Evolutionary conservation across 2,888 invertebrate species (phyloP), one percentile per base, ranked within the genome.

Genomic region (Caenorhabditis sp.): DNA sequence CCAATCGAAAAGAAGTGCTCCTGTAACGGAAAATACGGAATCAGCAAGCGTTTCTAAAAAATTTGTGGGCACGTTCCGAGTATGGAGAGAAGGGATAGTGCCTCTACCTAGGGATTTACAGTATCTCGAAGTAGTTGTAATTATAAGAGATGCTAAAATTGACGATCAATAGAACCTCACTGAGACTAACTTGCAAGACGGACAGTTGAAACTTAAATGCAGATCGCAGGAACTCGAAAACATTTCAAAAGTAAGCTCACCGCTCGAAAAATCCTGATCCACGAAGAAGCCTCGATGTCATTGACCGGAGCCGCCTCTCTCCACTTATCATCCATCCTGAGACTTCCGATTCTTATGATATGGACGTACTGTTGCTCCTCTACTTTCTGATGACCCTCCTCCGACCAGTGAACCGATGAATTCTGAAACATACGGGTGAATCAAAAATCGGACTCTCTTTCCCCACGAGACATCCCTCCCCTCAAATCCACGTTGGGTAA

Each of bases 181-280:
- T n/a, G n/a, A n/a, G n/a, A n/a, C n/a, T n/a, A n/a, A n/a, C n/a
- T n/a, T n/a, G n/a, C n/a, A n/a, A n/a, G n/a, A n/a, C n/a, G n/a
- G n/a, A n/a, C 31, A 6, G 31, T 35, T 35, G 31, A 35, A 35
- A n/a, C n/a, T n/a, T n/a, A n/a, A n/a, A n/a, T n/a, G n/a, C n/a
- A n/a, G n/a, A n/a, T n/a, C n/a, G n/a, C n/a, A n/a, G n/a, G n/a
- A n/a, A n/a, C n/a, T n/a, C n/a, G n/a, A n/a, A n/a, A n/a, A n/a
- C n/a, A n/a, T n/a, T n/a, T 38, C 8, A 10, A 63, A 54, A 12
- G n/a, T n/a, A n/a, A 58, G 58, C 83, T 26, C 10, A 90, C 89
- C 49, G 87, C 84, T 80, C 87, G 56, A 64, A 89, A 89, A n/a
- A 90, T 80, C 51, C 87, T 58, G 24, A 86, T 86, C 87, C 87